Conservation (phyloP, 2,888 invertebrate species). For the Nyleta sp. region DNA sequence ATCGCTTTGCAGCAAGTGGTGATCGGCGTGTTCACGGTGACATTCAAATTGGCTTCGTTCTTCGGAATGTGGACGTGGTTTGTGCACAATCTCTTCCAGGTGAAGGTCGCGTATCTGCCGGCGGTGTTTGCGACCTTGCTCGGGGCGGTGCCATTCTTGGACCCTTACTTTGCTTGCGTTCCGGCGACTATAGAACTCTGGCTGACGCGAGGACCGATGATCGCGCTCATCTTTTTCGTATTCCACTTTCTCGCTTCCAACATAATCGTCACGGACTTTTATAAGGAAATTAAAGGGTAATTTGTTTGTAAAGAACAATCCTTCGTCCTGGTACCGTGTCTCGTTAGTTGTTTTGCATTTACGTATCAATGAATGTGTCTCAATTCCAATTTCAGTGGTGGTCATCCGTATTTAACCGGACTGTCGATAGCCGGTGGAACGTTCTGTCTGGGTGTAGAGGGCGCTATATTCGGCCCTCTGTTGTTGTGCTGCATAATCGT, state of each 20-base stretch:
- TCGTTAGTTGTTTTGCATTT: no score
- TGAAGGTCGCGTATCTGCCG: slow-evolving; percentile 97
- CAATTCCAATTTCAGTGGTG: slow-evolving; percentile 85
- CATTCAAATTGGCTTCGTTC: slow-evolving; percentile 98
- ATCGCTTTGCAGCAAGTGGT: slow-evolving; percentile 93
- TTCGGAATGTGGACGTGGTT: slow-evolving; percentile 99
- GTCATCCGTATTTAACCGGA: slow-evolving; percentile 98
- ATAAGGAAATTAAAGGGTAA: slow-evolving; percentile 98
- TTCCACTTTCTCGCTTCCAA: slow-evolving; percentile 95
- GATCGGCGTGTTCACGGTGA: slow-evolving; percentile 97
- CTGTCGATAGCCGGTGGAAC: slow-evolving; percentile 99
- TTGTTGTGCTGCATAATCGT: slow-evolving; percentile 97
- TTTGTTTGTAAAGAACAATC: slow-evolving; percentile 13
- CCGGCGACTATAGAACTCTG: slow-evolving; percentile 98
- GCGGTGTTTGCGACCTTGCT: slow-evolving; percentile 96
- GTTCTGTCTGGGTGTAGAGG: slow-evolving; percentile 86
- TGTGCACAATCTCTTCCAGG: slow-evolving; percentile 96
- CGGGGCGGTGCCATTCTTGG: slow-evolving; percentile 97
- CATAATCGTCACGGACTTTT: slow-evolving; percentile 97
- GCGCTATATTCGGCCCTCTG: slow-evolving; percentile 98
- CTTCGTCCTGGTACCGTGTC: no score
- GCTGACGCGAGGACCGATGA: slow-evolving; percentile 94
- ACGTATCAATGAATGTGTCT: slow-evolving; percentile 23
- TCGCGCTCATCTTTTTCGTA: slow-evolving; percentile 91
- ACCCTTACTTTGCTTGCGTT: slow-evolving; percentile 97